Percentiles rank a stretch among this genome's conserved stretches.
These are phyloP conservation scores for Setophaga kirtlandii DNA, from an alignment of 2,113 vertebrate species.

Conservation along the genomic window DNA sequence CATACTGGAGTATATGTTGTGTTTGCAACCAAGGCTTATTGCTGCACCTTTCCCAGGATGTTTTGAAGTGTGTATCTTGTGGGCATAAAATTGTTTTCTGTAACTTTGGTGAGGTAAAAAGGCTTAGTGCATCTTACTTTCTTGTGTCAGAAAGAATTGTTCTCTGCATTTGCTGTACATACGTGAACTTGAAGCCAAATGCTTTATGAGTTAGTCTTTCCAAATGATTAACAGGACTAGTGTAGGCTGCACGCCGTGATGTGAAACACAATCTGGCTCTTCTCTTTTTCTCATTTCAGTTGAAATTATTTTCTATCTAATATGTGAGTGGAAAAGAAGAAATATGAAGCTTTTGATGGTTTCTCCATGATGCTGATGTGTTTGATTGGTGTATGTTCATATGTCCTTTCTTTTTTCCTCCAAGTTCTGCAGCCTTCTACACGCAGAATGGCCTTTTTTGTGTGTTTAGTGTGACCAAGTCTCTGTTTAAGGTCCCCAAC, in stretches of 20 bases:
- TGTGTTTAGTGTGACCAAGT: neutral
- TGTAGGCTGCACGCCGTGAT: neutral
- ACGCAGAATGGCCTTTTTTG: accelerated
- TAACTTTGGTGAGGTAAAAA: neutral
- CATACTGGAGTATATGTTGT: neutral
- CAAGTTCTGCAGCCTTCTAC: neutral
- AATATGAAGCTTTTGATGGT: neutral
- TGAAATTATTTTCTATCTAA: neutral
- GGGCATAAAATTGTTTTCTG: neutral
- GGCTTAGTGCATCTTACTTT: neutral
- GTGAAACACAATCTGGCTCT: neutral
- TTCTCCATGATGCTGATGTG: neutral
- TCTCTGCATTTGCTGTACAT: neutral
- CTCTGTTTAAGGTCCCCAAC: neutral
- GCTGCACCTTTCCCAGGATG: neutral
- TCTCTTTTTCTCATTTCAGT: neutral
- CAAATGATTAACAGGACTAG: neutral
- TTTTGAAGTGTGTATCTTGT: neutral
- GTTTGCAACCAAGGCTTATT: neutral
- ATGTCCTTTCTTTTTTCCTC: neutral
- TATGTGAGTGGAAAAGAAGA: neutral
- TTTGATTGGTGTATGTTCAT: neutral
- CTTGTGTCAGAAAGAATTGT: neutral
- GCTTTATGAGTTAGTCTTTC: neutral
- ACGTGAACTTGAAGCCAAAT: neutral